These are phyloP conservation scores for Sturnus vulgaris DNA, from an alignment of 2,113 vertebrate species.

Conservation along the genomic window DNA sequence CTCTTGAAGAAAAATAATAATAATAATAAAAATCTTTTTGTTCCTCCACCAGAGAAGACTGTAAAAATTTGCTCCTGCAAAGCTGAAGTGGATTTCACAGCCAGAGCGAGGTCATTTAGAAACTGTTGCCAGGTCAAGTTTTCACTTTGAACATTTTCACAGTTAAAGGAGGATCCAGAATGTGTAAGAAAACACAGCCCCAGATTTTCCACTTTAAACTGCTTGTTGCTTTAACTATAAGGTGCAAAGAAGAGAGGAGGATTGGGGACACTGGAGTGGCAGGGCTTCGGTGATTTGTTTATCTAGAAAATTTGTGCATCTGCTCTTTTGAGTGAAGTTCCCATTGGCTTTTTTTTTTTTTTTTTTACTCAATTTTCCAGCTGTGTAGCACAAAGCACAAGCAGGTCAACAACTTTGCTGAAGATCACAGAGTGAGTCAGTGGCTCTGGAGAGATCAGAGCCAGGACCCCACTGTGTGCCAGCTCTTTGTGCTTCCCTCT, in stretches of 20 bases:
- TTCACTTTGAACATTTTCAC: constrained; percentile 66
- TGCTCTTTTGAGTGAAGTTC: constrained; percentile 42
- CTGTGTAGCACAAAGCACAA: constrained; percentile 52
- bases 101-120: constrained; percentile 50
- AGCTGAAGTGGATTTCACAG: constrained; percentile 58
- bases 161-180: constrained; percentile 42
- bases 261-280: not conserved
- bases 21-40: constrained; percentile 52
- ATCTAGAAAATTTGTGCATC: constrained; percentile 33
- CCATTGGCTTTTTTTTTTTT: not conserved
- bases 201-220: constrained; percentile 33
- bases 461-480: constrained; percentile 39
- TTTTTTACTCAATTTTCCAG: constrained; percentile 25
- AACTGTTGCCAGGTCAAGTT: constrained; percentile 59
- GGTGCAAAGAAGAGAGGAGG: not conserved
- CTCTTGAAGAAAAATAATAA: constrained; percentile 50
- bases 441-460: constrained; percentile 58
- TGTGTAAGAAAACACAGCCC: constrained; percentile 18
- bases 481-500: constrained; percentile 41
- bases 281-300: constrained; percentile 31
- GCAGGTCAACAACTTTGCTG: constrained; percentile 31
- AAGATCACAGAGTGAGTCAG: constrained; percentile 57
- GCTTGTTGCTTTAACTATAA: constrained; percentile 27
- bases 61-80: constrained; percentile 55
- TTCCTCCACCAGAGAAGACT: constrained; percentile 50